These are phyloP conservation scores for Drosophila siamana DNA, from an alignment of 2,888 invertebrate genomes.

Conservation along the genomic window DNA sequence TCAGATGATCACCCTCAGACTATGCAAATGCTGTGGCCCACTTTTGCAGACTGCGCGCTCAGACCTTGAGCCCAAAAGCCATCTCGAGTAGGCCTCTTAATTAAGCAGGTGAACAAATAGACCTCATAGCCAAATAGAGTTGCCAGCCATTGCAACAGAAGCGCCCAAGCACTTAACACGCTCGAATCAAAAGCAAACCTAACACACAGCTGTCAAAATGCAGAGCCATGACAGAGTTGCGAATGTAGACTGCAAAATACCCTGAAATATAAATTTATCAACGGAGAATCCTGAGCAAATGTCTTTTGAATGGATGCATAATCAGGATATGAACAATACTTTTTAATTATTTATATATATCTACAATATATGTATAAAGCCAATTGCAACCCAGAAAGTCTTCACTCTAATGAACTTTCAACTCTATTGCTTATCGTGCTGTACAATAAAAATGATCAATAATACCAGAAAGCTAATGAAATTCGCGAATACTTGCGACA, in stretches of 20 bases:
- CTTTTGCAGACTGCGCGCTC: constrained; percentile 10
- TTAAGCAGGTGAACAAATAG: constrained; percentile 24
- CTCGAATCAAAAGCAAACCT: constrained; percentile 27
- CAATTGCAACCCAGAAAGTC: too few relatives aligned
- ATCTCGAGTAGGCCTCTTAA: constrained; percentile 12
- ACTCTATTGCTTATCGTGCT: not conserved
- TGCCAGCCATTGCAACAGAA: constrained; percentile 18
- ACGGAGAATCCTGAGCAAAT: too few relatives aligned
- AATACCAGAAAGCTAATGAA: not conserved
- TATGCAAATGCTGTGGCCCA: constrained; percentile 39
- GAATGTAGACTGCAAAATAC: constrained; percentile 4
- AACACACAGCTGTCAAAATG: constrained; percentile 29
- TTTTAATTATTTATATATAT: too few relatives aligned
- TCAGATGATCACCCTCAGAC: constrained; percentile 10
- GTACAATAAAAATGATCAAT: too few relatives aligned
- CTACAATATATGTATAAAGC: too few relatives aligned
- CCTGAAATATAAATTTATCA: constrained; percentile 6
- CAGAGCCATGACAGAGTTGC: not conserved
- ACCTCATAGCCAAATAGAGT: constrained; percentile 29
- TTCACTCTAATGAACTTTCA: too few relatives aligned
- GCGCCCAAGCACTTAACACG: constrained; percentile 14
- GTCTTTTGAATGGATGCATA: too few relatives aligned
- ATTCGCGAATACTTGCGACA: not conserved
- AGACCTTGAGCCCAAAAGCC: constrained; percentile 49
- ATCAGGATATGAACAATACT: too few relatives aligned